phyloP scores from a whole-genome alignment of 2,888 invertebrate species.

The Volucella zonaria region DNA sequence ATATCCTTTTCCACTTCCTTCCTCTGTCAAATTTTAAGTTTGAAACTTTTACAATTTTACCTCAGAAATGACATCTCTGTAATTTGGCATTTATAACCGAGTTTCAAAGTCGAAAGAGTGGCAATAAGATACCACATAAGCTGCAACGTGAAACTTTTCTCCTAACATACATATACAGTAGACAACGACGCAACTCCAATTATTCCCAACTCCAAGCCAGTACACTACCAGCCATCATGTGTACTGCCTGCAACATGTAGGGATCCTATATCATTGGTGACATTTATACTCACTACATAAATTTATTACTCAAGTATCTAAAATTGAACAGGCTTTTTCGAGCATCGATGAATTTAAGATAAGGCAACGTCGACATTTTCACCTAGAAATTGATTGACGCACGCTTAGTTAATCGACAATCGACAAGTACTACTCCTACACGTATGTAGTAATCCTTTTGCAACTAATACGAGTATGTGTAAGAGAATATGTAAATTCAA shows the following conservation, averaged over 20 bases:
- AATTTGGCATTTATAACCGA: conserved; percentile 9
- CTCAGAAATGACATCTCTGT: conserved; percentile 1
- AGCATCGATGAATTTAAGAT: conserved; percentile 9
- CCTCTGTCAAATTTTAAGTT: conserved; percentile 30
- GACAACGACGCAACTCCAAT: too few species aligned
- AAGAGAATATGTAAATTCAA: too few species aligned
- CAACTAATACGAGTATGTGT: too few species aligned
- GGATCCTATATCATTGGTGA: conserved; percentile 29
- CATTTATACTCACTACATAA: neutral
- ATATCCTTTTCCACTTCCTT: neutral
- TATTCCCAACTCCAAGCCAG: too few species aligned
- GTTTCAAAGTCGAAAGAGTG: neutral
- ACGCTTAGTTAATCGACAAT: conserved; percentile 24
- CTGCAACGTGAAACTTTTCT: conserved; percentile 19
- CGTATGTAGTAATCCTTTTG: too few species aligned
- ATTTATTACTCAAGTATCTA: neutral
- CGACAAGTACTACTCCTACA: neutral
- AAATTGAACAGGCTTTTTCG: neutral
- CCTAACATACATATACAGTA: neutral
- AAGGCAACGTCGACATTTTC: conserved; percentile 1
- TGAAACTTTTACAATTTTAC: conserved; percentile 19
- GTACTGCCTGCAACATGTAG: neutral
- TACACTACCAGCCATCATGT: too few species aligned
- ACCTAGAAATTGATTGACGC: conserved; percentile 27
- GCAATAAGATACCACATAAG: neutral